These are phyloP conservation scores for Dioctria rufipes DNA, from an alignment of 2,888 invertebrate species.

Conservation along the genomic window DNA sequence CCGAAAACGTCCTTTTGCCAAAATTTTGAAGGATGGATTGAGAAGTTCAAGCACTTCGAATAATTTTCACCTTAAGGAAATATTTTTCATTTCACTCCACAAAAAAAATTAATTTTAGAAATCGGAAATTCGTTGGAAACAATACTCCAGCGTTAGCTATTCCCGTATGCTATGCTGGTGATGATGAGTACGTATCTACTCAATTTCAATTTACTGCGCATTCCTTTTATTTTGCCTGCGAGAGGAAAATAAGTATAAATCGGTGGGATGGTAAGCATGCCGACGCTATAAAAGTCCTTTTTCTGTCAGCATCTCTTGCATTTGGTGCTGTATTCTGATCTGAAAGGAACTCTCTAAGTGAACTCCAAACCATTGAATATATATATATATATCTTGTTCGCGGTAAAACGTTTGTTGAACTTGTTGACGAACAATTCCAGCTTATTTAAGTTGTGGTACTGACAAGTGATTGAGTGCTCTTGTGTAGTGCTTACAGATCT, in stretches of 20 bases:
- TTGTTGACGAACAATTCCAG: slow-evolving; percentile 33
- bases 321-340: slow-evolving; percentile 5
- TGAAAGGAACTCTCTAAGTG: not conserved
- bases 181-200: not conserved
- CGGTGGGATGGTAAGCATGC: not conserved
- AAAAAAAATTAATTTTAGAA: slow-evolving; percentile 1
- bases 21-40: not conserved
- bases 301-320: not conserved
- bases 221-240: not conserved
- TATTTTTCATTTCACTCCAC: not conserved
- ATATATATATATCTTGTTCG: not conserved
- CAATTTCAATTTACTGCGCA: slow-evolving; percentile 23
- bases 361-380: not conserved
- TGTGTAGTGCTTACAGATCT: slow-evolving; percentile 3
- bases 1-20: slow-evolving; percentile 8
- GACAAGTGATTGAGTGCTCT: slow-evolving; percentile 31
- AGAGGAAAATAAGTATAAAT: not conserved
- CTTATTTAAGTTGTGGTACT: slow-evolving; percentile 13
- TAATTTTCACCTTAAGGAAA: not conserved
- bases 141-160: not conserved
- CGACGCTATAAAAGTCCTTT: slow-evolving; percentile 10
- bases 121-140: not conserved
- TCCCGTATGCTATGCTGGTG: not conserved
- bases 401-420: not conserved
- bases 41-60: not conserved